These are phyloP conservation scores for Eledone cirrhosa DNA, from an alignment of 2,888 invertebrate genomes.

Conservation along the genomic window DNA sequence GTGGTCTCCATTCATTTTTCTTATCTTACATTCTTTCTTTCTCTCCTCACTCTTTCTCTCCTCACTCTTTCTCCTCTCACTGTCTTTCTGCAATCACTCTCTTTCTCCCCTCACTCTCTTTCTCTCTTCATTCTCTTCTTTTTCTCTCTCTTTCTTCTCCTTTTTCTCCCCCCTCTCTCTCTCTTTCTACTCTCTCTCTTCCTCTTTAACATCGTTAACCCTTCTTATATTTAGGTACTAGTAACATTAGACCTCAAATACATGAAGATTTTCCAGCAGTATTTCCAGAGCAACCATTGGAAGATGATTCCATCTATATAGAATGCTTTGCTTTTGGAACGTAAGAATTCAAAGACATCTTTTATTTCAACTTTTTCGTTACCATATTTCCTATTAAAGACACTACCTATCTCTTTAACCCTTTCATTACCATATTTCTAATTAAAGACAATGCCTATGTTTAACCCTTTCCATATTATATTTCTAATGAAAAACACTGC, in stretches of 20 bases:
- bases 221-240: constrained; percentile 36
- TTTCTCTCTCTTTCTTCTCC: not conserved
- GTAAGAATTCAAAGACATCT: constrained; percentile 68
- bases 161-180: not conserved
- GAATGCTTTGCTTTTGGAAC: constrained; percentile 98
- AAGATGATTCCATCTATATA: constrained; percentile 87
- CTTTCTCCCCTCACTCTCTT: not conserved
- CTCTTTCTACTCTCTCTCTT: not conserved
- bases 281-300: constrained; percentile 90
- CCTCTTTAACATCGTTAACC: not conserved
- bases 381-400: too few species aligned
- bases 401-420: too few species aligned
- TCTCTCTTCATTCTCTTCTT: not conserved
- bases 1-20: too few species aligned
- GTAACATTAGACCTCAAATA: constrained; percentile 75
- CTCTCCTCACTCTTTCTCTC: too few species aligned
- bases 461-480: too few species aligned
- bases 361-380: not conserved
- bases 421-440: too few species aligned
- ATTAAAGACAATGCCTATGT: too few species aligned
- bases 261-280: constrained; percentile 93
- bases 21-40: too few species aligned
- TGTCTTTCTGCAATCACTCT: too few species aligned
- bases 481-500: too few species aligned
- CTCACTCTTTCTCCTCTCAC: too few species aligned